A percentile compares a stretch with the other conserved stretches of the same genome.
phyloP scores from a whole-genome alignment of 1,140 invertebrate species.

The Microplitis mediator region DNA sequence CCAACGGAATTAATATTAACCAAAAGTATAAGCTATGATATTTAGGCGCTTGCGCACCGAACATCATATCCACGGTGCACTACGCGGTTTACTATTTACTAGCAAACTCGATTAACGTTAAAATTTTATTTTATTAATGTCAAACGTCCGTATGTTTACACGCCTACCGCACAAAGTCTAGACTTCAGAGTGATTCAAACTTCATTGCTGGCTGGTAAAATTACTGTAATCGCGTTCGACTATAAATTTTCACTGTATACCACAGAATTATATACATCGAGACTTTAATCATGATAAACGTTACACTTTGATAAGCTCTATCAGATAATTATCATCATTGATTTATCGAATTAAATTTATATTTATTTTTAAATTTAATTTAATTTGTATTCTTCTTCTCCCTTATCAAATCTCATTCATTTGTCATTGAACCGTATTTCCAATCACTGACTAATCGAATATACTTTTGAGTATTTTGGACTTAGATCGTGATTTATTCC shows the following conservation, averaged over 20 bases:
- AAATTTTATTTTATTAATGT: constrained; percentile 23
- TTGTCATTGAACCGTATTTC: too few species aligned
- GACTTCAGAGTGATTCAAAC: constrained; percentile 20
- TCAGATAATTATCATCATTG: constrained; percentile 10
- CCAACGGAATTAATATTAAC: constrained; percentile 9
- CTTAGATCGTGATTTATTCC: too few species aligned
- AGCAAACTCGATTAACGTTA: constrained; percentile 20
- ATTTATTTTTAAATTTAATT: too few species aligned
- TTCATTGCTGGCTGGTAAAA: constrained; percentile 24
- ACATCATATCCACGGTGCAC: too few species aligned
- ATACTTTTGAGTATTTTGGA: too few species aligned
- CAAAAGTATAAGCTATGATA: neutral
- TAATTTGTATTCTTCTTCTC: too few species aligned
- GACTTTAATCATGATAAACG: constrained; percentile 14
- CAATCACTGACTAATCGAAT: too few species aligned
- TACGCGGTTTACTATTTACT: too few species aligned
- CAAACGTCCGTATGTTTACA: neutral
- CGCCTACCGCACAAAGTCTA: too few species aligned
- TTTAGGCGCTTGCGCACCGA: neutral
- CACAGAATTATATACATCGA: constrained; percentile 1
- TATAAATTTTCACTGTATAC: constrained; percentile 19
- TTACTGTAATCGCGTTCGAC: constrained; percentile 22
- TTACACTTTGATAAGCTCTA: constrained; percentile 1
- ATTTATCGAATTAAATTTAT: neutral
- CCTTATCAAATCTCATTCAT: too few species aligned